Evolutionary conservation across 2,797 vertebrate genomes (phyloP), one percentile per base, ranked within the genome.

Genomic region (Pitangus sulphuratus): DNA sequence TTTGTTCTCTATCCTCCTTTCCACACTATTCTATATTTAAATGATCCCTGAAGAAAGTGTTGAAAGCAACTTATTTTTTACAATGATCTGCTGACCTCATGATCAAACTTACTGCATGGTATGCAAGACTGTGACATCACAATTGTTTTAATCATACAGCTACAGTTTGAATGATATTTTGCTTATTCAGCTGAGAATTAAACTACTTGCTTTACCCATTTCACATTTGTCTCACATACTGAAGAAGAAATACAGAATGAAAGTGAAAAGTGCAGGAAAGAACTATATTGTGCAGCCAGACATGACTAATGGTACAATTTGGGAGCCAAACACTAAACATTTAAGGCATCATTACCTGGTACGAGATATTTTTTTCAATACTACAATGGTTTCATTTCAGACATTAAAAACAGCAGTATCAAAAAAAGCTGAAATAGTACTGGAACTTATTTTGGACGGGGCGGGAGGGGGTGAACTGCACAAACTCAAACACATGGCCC

Each of bases 41-140:
- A 57, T 44, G 74, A 50, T 42, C 35, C 26, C 50, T 7, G 0
- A 80, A 82, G 31, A 47, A 1, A 58, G 5, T 20, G 25, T 4
- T 50, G 50, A 82, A 21, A 72, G 51, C 3, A 62, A 50, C 42
- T 72, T 60, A 48, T 2, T 88, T 60, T 42, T 69, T 15, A 28
- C 1, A 56, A 28, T 6, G 2, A 68, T 51, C 26, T 74, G 31
- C 12, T 74, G 25, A 12, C 22, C n/a, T 57, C 80, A n/a, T 64
- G 81, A 94, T 48, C 35, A 84, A 77, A 89, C 20, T 76, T 39
- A 91, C 30, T 89, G 84, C 4, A 72, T 39, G 51, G 14, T 79
- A 87, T 10, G 42, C 42, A 68, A 75, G 76, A 95, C 62, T 93
- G 74, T 89, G 85, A 95, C 62, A 86, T 84, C 35, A 92, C n/a